These are phyloP conservation scores for Mesocricetus auratus DNA, from an alignment of 2,113 vertebrate species.

Conservation along the genomic window DNA sequence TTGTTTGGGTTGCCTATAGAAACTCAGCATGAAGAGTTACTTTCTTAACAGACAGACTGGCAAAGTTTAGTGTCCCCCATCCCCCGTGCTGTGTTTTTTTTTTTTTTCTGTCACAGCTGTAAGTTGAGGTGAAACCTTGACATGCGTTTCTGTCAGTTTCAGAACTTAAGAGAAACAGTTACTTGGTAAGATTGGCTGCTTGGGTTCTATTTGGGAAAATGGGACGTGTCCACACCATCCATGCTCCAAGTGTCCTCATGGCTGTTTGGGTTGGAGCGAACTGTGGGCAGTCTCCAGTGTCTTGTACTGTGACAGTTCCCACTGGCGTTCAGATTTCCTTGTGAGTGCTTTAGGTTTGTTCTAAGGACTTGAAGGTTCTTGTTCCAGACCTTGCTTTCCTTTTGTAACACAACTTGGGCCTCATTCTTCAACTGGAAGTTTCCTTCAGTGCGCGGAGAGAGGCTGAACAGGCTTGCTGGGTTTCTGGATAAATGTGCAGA, in stretches of 20 bases:
- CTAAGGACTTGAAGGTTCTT: neutral
- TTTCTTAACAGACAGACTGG: neutral
- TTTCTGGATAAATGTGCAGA: slow-evolving; percentile 23
- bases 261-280: neutral
- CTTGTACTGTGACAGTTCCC: neutral
- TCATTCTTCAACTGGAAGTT: slow-evolving; percentile 41
- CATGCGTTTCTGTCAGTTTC: slow-evolving; percentile 9
- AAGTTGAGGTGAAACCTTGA: neutral
- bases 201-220: neutral
- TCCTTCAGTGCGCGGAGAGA: neutral
- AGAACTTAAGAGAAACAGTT: neutral
- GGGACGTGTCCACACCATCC: neutral
- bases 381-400: neutral
- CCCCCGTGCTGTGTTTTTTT: neutral
- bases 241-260: fast-evolving
- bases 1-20: neutral
- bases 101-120: neutral
- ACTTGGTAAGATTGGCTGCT: neutral
- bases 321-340: slow-evolving; percentile 20
- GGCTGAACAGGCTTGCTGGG: neutral
- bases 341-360: neutral
- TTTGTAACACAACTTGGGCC: neutral
- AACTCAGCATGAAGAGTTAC: neutral
- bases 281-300: neutral
- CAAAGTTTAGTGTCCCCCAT: neutral